These are phyloP conservation scores for Agonum fuliginosum DNA, from an alignment of 2,888 invertebrate species.

Conservation along the genomic window DNA sequence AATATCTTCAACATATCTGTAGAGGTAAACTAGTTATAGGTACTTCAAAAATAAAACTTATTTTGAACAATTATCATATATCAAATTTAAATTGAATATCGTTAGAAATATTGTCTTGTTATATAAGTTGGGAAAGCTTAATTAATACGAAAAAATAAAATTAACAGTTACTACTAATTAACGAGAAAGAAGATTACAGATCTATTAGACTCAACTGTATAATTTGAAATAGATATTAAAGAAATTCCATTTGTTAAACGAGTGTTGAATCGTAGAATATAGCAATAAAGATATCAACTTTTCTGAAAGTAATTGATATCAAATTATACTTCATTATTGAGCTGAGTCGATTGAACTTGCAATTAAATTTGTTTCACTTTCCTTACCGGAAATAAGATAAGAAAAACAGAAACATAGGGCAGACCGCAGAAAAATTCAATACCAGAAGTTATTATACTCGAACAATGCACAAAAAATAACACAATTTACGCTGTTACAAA, in stretches of 20 bases:
- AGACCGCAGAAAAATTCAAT: constrained; percentile 1
- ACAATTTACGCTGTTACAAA: neutral
- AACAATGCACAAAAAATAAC: constrained; percentile 16
- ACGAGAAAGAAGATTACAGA: too few species aligned
- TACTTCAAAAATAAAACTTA: neutral
- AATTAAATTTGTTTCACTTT: constrained; percentile 28
- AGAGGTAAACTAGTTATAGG: too few species aligned
- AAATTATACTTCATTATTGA: constrained; percentile 2
- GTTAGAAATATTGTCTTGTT: too few species aligned
- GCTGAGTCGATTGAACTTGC: neutral
- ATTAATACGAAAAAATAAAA: neutral
- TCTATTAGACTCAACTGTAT: neutral
- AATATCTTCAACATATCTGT: too few species aligned
- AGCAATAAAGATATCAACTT: neutral
- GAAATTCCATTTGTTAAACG: constrained; percentile 4
- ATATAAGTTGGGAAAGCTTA: too few species aligned
- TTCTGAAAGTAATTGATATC: neutral
- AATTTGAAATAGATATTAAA: neutral
- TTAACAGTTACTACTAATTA: too few species aligned
- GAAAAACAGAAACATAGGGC: constrained; percentile 3
- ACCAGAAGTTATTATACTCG: neutral
- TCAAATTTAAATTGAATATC: too few species aligned
- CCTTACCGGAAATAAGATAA: constrained; percentile 10
- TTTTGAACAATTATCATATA: too few species aligned
- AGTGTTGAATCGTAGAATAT: too few species aligned